Evolutionary conservation across 2,888 invertebrate species (phyloP), one percentile per base, ranked within the genome.

Genomic region (Prenolepis imparis): DNA sequence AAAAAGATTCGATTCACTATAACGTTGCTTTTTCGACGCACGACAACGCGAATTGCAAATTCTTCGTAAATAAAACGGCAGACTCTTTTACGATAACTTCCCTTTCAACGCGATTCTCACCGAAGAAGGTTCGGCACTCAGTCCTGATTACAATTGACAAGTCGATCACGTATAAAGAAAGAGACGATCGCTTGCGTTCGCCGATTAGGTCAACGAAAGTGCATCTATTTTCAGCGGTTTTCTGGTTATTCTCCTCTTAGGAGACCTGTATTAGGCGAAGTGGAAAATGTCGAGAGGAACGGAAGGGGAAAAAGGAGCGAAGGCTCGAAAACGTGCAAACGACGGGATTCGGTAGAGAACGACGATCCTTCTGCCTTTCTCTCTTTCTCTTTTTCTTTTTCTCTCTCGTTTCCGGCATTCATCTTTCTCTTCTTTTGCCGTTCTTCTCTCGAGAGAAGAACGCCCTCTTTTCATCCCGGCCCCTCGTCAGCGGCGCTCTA

Each of bases 121-220:
- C 15, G 12, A 66, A n/a, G 12, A 66, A n/a, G 55, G 11, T 0
- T 15, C 48, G 24, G n/a, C 24, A 39, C 66, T 66, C 66, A 28
- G 5, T 32, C 32, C 28, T 24, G 59, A 70, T 80, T 70, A 70
- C 59, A 61, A 48, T 78, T 70, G 70, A 70, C 70, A 78, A 59
- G 72, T 80, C 36, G 36, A 59, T 80, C 78, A 70, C 78, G 78
- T 80, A 44, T 28, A 28, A 36, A 3, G 24, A 55, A 59, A 70
- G 77, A 67, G 64, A 75, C 55, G 44, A 64, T 78, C 72, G 41
- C 48, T 9, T 82, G 80, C 88, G 89, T 86, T 88, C 85, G 83
- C 75, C 90, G 86, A 90, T 92, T 90, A 90, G 88, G 82, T 82
- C 75, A 70, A 75, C 57, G 82, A 84, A 86, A 82, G 72, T 68